Percentiles rank a stretch among this genome's conserved stretches.
phyloP scores from a whole-genome alignment of 2,113 vertebrate genomes.

The Craseonycteris thonglongyai region DNA sequence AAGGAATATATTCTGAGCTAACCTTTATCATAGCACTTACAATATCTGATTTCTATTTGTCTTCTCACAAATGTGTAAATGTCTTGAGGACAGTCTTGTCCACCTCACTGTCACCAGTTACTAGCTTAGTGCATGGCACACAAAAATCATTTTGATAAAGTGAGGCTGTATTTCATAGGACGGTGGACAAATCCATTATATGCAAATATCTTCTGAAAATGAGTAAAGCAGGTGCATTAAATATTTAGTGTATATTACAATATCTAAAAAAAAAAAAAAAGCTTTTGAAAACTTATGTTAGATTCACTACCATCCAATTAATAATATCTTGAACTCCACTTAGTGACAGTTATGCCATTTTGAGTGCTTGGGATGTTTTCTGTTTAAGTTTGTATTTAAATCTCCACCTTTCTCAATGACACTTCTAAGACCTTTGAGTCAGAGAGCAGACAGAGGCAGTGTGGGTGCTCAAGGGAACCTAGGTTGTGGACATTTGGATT shows the following conservation, averaged over 20 bases:
- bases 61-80: not conserved
- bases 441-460: not conserved
- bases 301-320: not conserved
- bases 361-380: not conserved
- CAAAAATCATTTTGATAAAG: not conserved
- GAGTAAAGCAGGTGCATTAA: not conserved
- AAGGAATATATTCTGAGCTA: not conserved
- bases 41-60: not conserved
- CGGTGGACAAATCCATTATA: not conserved
- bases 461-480: not conserved
- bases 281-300: not conserved
- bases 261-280: constrained; percentile 19
- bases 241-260: not conserved
- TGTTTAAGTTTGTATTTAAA: not conserved
- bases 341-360: not conserved
- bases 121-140: not conserved
- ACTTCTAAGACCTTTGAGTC: not conserved
- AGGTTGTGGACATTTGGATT: not conserved
- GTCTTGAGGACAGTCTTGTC: constrained; percentile 6
- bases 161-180: not conserved
- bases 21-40: not conserved
- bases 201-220: not conserved
- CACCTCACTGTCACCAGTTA: not conserved
- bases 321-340: not conserved
- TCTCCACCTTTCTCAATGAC: not conserved